These are phyloP conservation scores for Syngnathus scovelli DNA, from an alignment of 2,113 vertebrate species.

Conservation along the genomic window DNA sequence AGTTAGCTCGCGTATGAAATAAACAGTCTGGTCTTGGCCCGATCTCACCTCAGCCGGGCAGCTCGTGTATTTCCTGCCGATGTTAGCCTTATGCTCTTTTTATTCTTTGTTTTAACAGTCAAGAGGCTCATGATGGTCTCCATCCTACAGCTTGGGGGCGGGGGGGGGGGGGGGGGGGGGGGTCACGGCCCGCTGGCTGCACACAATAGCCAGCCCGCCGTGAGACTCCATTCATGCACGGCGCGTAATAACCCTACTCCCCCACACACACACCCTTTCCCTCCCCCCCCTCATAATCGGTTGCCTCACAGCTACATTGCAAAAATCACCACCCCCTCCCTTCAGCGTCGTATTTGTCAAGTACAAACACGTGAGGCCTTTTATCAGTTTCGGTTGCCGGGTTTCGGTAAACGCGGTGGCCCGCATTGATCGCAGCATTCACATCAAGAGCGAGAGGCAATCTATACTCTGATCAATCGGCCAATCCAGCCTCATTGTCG, in stretches of 20 bases:
- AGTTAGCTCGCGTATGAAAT: too few relatives aligned
- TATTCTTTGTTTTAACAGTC: slow-evolving; percentile 40
- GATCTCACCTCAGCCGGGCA: neutral
- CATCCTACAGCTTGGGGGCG: slow-evolving; percentile 56
- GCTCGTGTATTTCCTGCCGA: neutral
- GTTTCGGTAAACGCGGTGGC: slow-evolving; percentile 6
- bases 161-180: slow-evolving; percentile 62
- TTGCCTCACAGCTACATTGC: slow-evolving; percentile 9
- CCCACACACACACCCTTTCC: neutral
- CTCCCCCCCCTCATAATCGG: slow-evolving; percentile 29
- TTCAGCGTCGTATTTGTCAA: neutral
- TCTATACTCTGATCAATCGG: slow-evolving; percentile 41
- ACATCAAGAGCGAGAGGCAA: slow-evolving; percentile 24
- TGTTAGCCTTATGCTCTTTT: slow-evolving; percentile 47
- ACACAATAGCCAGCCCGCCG: slow-evolving; percentile 58
- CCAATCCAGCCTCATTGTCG: slow-evolving; percentile 33
- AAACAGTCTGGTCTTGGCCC: neutral
- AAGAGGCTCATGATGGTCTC: slow-evolving; percentile 40
- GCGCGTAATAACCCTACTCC: slow-evolving; percentile 57
- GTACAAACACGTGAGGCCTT: neutral
- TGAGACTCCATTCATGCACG: slow-evolving; percentile 47
- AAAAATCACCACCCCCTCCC: neutral
- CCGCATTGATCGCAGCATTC: slow-evolving; percentile 24
- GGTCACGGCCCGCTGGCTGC: slow-evolving; percentile 55
- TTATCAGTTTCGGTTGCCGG: neutral